A percentile compares a stretch with the other conserved stretches of the same genome.
phyloP scores from a whole-genome alignment of 2,113 vertebrate species.

The Oreocharis arfaki region DNA sequence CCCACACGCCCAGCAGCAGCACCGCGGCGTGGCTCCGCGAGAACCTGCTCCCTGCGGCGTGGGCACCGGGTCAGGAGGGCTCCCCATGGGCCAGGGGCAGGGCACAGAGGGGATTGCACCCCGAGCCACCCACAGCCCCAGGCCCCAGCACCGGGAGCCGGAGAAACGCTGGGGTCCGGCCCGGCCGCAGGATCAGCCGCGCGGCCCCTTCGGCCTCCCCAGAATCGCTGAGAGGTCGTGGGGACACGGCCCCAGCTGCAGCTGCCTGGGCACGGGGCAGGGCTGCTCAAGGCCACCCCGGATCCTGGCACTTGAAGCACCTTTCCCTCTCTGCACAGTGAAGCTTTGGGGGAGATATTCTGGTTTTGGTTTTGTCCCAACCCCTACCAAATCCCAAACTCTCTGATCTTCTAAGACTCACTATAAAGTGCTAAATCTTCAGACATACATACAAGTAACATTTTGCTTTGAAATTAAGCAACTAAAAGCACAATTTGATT shows the following conservation, averaged over 20 bases:
- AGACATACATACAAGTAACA: neutral
- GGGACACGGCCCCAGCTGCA: neutral
- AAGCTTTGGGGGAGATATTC: neutral
- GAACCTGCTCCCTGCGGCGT: constrained; percentile 77
- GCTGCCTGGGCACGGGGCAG: neutral
- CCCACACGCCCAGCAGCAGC: constrained; percentile 78
- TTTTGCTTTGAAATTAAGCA: constrained; percentile 40
- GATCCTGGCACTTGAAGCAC: neutral
- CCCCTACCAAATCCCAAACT: neutral
- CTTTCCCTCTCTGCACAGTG: neutral
- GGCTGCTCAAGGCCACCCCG: neutral
- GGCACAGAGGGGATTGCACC: neutral
- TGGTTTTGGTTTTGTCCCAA: neutral
- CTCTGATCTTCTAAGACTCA: neutral
- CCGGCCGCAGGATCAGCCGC: accelerated
- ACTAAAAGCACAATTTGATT: neutral
- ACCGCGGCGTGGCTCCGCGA: constrained; percentile 67
- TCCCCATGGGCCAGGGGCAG: accelerated
- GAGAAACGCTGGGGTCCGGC: accelerated
- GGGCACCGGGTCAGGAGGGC: neutral
- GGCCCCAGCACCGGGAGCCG: neutral
- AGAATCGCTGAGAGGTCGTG: accelerated
- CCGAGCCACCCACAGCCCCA: accelerated
- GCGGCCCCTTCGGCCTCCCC: neutral
- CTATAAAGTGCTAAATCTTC: neutral